These are phyloP conservation scores for Aplocera efformata DNA, from an alignment of 2,888 invertebrate species.

Conservation along the genomic window DNA sequence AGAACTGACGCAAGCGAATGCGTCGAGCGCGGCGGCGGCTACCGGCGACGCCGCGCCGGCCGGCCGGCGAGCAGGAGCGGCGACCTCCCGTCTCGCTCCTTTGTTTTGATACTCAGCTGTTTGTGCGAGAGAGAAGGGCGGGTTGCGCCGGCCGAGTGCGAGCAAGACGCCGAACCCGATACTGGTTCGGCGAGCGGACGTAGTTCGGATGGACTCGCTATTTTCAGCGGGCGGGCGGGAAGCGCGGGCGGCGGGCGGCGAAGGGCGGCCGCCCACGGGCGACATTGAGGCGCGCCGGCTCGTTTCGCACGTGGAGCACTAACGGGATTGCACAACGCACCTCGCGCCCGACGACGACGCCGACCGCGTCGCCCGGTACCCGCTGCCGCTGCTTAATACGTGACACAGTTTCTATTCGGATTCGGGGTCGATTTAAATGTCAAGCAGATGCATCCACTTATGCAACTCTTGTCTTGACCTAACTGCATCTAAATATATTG, in stretches of 20 bases:
- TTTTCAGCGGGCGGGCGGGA: conserved; percentile 59
- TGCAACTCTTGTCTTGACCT: conserved; percentile 65
- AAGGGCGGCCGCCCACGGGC: conserved; percentile 68
- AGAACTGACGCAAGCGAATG: conserved; percentile 71
- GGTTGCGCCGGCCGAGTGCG: conserved; percentile 40
- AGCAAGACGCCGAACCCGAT: conserved; percentile 40
- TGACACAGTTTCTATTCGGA: conserved; percentile 80
- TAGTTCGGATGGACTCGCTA: conserved; percentile 56
- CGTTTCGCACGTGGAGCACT: conserved; percentile 71
- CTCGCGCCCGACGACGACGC: conserved; percentile 35
- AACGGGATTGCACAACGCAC: conserved; percentile 78
- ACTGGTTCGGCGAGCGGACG: conserved; percentile 40
- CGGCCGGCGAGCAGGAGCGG: conserved; percentile 78
- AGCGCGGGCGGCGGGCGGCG: conserved; percentile 30
- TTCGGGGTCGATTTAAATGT: conserved; percentile 80
- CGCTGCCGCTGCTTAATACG: conserved; percentile 62
- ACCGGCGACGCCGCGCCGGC: conserved; percentile 73
- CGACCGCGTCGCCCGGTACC: conserved; percentile 46
- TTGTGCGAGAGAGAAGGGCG: conserved; percentile 53
- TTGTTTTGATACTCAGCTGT: conserved; percentile 82
- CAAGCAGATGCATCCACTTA: conserved; percentile 78
- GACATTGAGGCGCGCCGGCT: conserved; percentile 76
- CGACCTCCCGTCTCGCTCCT: conserved; percentile 76
- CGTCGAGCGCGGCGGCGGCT: conserved; percentile 37
- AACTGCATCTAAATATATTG: conserved; percentile 37